These are phyloP conservation scores for Setophaga kirtlandii DNA, from an alignment of 2,113 vertebrate species.

Conservation along the genomic window DNA sequence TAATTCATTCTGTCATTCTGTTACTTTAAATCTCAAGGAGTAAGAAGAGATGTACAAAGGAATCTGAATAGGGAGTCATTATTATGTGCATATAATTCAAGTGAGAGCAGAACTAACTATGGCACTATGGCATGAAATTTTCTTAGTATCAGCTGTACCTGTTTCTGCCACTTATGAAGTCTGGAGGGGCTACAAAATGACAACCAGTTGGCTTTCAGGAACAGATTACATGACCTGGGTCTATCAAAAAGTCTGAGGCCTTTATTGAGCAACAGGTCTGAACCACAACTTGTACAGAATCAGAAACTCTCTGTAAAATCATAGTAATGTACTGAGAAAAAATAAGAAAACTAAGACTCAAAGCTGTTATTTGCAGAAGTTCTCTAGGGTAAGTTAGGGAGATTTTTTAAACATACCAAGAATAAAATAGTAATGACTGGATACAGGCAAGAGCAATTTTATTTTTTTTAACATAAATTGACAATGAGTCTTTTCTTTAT, in stretches of 20 bases:
- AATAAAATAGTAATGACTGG: neutral
- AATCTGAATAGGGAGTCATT: neutral
- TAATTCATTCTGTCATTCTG: neutral
- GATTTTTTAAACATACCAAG: neutral
- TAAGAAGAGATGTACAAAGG: neutral
- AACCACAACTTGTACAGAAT: neutral
- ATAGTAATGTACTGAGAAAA: neutral
- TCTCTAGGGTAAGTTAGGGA: neutral
- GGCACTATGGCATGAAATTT: neutral
- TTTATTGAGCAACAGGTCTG: neutral
- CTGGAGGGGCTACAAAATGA: neutral
- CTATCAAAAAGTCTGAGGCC: neutral
- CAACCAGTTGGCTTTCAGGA: neutral
- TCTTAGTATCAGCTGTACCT: neutral
- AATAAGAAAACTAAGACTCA: neutral
- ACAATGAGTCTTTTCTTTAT: neutral
- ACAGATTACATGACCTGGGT: neutral
- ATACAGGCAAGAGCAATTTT: neutral
- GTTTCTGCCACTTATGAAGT: neutral
- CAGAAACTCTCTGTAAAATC: neutral
- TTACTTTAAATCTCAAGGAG: neutral
- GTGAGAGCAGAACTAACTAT: fast-evolving
- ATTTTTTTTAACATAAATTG: neutral
- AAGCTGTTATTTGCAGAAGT: neutral
- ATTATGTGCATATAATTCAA: fast-evolving